These are phyloP conservation scores for Cavia aperea DNA, from an alignment of 2,113 vertebrate genomes.

Conservation along the genomic window DNA sequence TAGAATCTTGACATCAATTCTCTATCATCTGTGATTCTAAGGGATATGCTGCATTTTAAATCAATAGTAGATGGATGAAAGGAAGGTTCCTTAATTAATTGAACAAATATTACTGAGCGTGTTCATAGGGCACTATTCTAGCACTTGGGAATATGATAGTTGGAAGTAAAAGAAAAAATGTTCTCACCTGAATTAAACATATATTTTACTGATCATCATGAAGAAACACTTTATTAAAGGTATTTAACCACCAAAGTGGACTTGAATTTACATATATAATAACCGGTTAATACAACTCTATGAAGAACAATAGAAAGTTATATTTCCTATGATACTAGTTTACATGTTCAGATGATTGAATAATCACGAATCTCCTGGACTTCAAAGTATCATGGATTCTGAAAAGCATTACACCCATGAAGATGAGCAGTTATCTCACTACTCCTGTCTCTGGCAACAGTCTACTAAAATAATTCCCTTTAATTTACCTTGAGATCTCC, in stretches of 20 bases:
- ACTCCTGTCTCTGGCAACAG: background rate
- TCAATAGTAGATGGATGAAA: background rate
- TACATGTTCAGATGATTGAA: too few relatives aligned
- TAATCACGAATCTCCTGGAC: background rate
- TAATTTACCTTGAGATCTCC: background rate
- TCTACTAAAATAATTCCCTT: background rate
- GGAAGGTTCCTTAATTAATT: background rate
- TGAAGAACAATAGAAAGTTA: background rate
- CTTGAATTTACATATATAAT: background rate
- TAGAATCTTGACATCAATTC: background rate
- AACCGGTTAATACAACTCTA: background rate
- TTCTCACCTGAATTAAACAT: background rate
- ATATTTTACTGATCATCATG: background rate
- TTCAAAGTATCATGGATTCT: background rate
- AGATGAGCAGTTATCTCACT: background rate
- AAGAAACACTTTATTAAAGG: background rate
- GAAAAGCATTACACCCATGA: background rate
- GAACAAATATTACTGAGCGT: background rate
- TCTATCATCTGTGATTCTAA: background rate
- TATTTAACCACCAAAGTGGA: background rate
- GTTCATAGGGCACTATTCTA: background rate
- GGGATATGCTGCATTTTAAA: background rate
- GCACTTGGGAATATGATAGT: background rate
- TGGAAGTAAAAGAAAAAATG: background rate
- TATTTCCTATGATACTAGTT: background rate